Base-by-base conservation (phyloP, 2,797 vertebrate species). In the Ficedula albicollis region DNA sequence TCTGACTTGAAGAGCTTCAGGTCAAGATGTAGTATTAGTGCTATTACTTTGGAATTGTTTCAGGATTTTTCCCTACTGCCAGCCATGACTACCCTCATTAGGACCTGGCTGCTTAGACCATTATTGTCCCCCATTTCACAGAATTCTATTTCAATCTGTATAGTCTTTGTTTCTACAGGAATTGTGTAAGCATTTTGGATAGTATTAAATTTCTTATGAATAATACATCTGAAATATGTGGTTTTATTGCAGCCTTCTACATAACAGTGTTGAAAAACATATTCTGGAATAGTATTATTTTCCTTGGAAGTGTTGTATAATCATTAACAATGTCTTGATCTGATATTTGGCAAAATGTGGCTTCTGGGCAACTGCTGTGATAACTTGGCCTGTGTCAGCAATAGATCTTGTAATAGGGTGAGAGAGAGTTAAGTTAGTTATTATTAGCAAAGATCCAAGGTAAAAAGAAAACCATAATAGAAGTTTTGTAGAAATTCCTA, bases 201-300 rank as follows among this genome's bases (percentile, higher is more conserved):
- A 32, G 81, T 84, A 90, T 67, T 84, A 70, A 3, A 46, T 74
- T 91, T 74, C 78, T 80, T 60, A 69, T 84, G 87, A 91, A 91
- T 89, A 89, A 95, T 90, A 75, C 79, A 95, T 92, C 72, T 88
- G 43, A 94, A 94, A 78, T 58, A 64, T 6, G 21, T 69, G 62
- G 39, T 84, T 84, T 89, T 90, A 58, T 90, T 83, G 68, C 51
- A 83, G 72, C 16, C 46, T 62, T 76, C 77, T 66, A 55, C 41
- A 8, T 43, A 75, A 62, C 20, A 34, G 39, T 2, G 6, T 77
- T 55, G 36, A 91, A 84, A 89, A 89, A 83, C 63, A 5, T 68
- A 68, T 44, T 83, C 43, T 75, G 46, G 39, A 87, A 66, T 10
- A 17, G 44, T 58, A 10, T 51, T 75, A 17, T 85, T 90, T 87